Conservation (phyloP, 2,888 invertebrate species). For the Epistrophella euchroma region DNA sequence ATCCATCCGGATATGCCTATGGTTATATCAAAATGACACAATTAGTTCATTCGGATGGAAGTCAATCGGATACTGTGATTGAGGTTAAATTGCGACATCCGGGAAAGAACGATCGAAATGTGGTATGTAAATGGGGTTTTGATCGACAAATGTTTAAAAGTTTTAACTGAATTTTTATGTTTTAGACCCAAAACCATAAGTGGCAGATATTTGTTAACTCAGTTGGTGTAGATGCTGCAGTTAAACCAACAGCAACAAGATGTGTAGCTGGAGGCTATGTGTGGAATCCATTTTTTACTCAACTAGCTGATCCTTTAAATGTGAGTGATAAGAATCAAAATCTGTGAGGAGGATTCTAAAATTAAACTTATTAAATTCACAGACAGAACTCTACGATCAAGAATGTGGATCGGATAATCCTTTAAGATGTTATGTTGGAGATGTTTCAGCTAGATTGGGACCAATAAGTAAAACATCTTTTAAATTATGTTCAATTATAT, state of each 20-base stretch:
- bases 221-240: conserved; percentile 95
- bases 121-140: conserved; percentile 84
- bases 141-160: rapidly evolving
- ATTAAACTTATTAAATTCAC: conserved; percentile 30
- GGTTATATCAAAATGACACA: conserved; percentile 96
- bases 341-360: neutral
- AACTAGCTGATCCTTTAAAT: conserved; percentile 94
- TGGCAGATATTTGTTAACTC: conserved; percentile 97
- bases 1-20: conserved; percentile 91
- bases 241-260: conserved; percentile 90
- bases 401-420: conserved; percentile 96
- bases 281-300: conserved; percentile 96
- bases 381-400: conserved; percentile 92
- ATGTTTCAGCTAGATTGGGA: conserved; percentile 93
- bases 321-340: conserved; percentile 85
- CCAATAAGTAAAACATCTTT: conserved; percentile 86
- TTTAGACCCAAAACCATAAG: conserved; percentile 91
- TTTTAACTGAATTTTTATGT: conserved; percentile 28
- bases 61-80: conserved; percentile 94
- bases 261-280: conserved; percentile 96
- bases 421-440: conserved; percentile 95
- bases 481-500: too few species aligned
- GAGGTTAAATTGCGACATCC: conserved; percentile 95
- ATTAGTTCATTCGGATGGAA: conserved; percentile 93
- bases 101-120: conserved; percentile 92